phyloP scores from a whole-genome alignment of 2,888 invertebrate genomes.

The Pandemis heparana region DNA sequence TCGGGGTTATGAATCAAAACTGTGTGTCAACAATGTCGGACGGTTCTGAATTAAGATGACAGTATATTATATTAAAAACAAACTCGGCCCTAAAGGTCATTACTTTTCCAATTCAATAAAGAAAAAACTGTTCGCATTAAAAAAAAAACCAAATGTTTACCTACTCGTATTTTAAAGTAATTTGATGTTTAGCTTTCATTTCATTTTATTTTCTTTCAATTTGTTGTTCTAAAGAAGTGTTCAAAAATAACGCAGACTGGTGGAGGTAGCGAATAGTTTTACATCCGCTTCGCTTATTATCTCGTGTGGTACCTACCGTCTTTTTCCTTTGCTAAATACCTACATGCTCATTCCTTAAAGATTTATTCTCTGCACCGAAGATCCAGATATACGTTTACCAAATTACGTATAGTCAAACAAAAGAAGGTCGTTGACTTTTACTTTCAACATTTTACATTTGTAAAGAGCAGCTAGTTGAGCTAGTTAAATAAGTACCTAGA shows the following conservation, averaged over 20 bases:
- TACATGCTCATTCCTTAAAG: not conserved
- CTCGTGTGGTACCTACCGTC: no score
- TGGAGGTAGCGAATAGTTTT: no score
- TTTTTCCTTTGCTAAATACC: no score
- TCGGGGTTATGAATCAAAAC: conserved; percentile 32
- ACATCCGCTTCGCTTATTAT: no score
- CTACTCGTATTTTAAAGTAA: not conserved
- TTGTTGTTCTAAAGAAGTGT: not conserved
- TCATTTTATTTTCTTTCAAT: not conserved
- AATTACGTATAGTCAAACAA: not conserved
- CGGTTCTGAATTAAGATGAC: not conserved
- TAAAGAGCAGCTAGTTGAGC: not conserved
- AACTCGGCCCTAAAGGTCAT: not conserved
- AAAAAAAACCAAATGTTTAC: no score
- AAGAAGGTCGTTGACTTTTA: not conserved
- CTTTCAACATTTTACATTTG: no score
- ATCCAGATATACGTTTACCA: no score
- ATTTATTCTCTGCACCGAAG: no score
- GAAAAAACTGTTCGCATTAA: not conserved
- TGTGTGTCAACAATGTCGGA: conserved; percentile 20
- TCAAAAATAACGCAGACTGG: no score
- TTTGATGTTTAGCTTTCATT: not conserved
- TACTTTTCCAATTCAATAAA: not conserved
- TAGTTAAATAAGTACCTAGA: conserved; percentile 36
- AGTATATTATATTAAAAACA: not conserved